Evolutionary conservation across 1,140 invertebrate species (phyloP), one percentile per base, ranked within the genome.

Genomic region (Dolichoris vasculosae): DNA sequence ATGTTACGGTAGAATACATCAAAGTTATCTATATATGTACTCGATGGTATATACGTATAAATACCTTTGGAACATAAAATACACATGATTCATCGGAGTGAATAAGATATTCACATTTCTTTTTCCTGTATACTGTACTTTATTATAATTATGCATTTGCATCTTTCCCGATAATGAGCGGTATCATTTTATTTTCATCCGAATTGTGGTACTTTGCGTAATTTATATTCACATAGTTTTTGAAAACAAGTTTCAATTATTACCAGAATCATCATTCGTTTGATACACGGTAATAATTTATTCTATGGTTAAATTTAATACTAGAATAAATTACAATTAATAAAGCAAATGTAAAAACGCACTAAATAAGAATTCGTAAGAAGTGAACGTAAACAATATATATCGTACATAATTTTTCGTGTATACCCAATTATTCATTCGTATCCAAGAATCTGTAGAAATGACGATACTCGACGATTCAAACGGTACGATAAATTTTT

Each of bases 401-500:
- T 59, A 3, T 17, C 8, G 15, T 17, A 51, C 15, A 26, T 59
- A 59, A 59, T 59, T 26, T 26, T 59, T 13, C 55, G 9, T 2
- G 23, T 6, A 26, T 9, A 59, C 3, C 6, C 20, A 26, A 59
- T 0, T 26, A 1, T 26, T 6, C 23, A 59, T 4, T 59, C 1
- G 23, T 26, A 13, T 59, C 55, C 23, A 13, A 13, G 55, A 26
- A 59, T 59, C 17, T 23, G 13, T 23, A 9, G 2, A 43, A 73
- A 40, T 38, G 69, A n/a, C 32, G 67, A 69, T 6, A 35, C 67
- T 69, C 67, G 15, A 4, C 67, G 32, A 69, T 43, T 73, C 8
- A 73, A 26, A 26, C 20, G 64, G 23, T 43, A 30, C 79, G 40
- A 82, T 82, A 15, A 38, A 82, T 82, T 82, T 81, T 64, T 82